phyloP scores from a whole-genome alignment of 1,140 invertebrate genomes.

The Diploscapter pachys region DNA sequence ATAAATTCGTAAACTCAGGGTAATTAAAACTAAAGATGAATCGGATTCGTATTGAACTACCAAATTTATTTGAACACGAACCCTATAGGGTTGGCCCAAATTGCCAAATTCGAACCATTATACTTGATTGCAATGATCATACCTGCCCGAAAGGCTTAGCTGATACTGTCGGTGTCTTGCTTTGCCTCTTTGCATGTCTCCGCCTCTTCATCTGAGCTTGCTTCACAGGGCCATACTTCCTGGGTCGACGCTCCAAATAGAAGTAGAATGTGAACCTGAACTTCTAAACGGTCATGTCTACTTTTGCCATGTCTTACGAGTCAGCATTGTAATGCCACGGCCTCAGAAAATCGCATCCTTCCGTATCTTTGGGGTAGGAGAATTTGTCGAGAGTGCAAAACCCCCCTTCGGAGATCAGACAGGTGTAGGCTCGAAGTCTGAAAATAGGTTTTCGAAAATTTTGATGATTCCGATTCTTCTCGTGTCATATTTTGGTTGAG shows the following conservation, averaged over 20 bases:
- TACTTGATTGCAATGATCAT: no score
- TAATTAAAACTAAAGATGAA: no score
- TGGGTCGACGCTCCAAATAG: conserved; percentile 3
- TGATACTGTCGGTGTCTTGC: background rate
- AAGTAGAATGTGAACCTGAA: conserved; percentile 23
- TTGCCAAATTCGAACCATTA: no score
- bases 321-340: conserved; percentile 3
- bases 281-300: background rate
- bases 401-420: conserved; percentile 19
- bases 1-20: no score
- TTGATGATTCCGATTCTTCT: no score
- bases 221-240: background rate
- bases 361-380: background rate
- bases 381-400: conserved; percentile 20
- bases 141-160: background rate
- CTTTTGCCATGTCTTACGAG: conserved; percentile 13
- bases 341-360: conserved; percentile 20
- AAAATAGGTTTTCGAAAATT: background rate
- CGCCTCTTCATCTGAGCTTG: background rate
- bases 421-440: conserved; percentile 30
- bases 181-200: background rate
- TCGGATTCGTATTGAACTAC: no score
- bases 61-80: no score
- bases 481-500: no score
- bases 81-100: no score